Conservation (phyloP, 2,113 vertebrate species). For the Spea multiplicata region DNA sequence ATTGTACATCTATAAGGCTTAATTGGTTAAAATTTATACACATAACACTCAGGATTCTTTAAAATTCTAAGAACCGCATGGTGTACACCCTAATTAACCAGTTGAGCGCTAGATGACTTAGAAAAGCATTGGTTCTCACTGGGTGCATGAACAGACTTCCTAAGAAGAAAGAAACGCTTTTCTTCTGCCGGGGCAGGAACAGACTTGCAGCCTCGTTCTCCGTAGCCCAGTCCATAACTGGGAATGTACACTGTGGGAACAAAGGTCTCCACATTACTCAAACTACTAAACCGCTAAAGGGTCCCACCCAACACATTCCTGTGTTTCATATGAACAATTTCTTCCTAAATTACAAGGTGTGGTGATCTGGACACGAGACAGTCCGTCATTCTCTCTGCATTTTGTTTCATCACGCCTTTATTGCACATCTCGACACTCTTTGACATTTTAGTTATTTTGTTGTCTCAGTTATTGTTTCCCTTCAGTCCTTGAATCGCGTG, state of each 20-base stretch:
- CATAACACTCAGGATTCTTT: too few species aligned
- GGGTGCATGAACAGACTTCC: not conserved
- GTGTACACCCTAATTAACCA: too few species aligned
- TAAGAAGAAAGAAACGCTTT: not conserved
- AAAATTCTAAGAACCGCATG: too few species aligned
- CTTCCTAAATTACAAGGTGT: conserved; percentile 69
- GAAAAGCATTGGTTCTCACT: too few species aligned
- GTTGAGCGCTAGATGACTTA: too few species aligned
- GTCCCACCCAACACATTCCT: conserved; percentile 60
- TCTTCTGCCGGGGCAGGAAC: conserved; percentile 50
- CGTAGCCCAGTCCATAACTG: conserved; percentile 1
- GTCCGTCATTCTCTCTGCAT: conserved; percentile 45
- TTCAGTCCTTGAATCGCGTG: too few species aligned
- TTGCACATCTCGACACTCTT: not conserved
- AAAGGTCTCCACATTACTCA: conserved; percentile 58
- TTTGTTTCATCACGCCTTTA: not conserved
- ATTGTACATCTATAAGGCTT: too few species aligned
- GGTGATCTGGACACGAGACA: conserved; percentile 60
- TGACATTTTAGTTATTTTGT: too few species aligned
- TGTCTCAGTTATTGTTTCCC: too few species aligned
- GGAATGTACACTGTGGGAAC: conserved; percentile 45
- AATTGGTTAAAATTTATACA: too few species aligned
- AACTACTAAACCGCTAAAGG: conserved; percentile 50
- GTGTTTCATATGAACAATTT: conserved; percentile 56
- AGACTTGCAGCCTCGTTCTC: conserved; percentile 61